These are phyloP conservation scores for Bettongia penicillata DNA, from an alignment of 2,113 vertebrate species.

Conservation along the genomic window DNA sequence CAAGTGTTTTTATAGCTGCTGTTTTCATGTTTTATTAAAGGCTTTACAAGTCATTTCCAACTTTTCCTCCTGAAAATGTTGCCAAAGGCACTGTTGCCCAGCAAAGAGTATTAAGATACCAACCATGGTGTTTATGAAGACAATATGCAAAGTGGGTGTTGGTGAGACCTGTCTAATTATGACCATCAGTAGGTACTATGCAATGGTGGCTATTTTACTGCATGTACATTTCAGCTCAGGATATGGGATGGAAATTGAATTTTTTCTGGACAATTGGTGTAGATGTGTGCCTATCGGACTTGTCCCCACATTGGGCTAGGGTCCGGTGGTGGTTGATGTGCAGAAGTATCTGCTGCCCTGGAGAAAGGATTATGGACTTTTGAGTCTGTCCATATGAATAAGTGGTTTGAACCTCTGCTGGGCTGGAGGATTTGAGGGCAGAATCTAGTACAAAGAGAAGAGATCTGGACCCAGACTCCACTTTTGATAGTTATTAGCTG, in stretches of 20 bases:
- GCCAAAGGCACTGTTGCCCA: constrained; percentile 11
- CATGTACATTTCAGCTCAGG: not conserved
- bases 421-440: not conserved
- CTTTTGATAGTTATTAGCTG: not conserved
- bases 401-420: constrained; percentile 20
- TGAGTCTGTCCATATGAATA: not conserved
- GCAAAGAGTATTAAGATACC: not conserved
- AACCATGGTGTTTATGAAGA: constrained; percentile 22
- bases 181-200: not conserved
- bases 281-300: constrained; percentile 11
- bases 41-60: constrained; percentile 2
- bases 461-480: not conserved
- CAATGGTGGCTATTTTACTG: not conserved
- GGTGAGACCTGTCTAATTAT: not conserved
- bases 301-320: not conserved
- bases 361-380: constrained; percentile 15
- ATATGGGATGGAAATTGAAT: not conserved
- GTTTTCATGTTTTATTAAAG: not conserved
- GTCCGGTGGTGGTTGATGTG: not conserved
- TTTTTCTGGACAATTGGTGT: not conserved
- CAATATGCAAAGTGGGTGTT: not conserved
- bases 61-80: constrained; percentile 13
- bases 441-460: not conserved
- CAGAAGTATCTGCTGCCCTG: not conserved
- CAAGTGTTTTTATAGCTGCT: constrained; percentile 37